These are phyloP conservation scores for Muschampia plurimacula DNA, from an alignment of 2,888 invertebrate species.

Conservation along the genomic window DNA sequence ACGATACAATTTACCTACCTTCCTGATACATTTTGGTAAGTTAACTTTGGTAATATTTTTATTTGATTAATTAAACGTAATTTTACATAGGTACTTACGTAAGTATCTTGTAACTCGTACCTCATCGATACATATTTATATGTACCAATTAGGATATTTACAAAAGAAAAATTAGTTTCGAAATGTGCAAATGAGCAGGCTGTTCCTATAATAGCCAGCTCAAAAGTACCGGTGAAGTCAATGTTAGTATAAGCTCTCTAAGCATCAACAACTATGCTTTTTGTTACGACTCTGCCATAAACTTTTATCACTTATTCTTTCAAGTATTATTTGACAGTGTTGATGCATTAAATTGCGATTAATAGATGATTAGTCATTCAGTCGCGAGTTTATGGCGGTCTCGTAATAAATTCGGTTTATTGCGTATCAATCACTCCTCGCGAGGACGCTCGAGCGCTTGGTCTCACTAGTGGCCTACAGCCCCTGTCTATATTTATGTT, in stretches of 20 bases:
- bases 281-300: constrained; percentile 55
- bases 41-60: too few relatives aligned
- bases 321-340: constrained; percentile 79
- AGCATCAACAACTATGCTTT: constrained; percentile 12
- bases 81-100: too few relatives aligned
- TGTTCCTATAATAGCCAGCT: too few relatives aligned
- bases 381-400: constrained; percentile 72
- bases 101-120: too few relatives aligned
- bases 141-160: too few relatives aligned
- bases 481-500: background rate
- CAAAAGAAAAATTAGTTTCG: too few relatives aligned
- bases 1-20: too few relatives aligned
- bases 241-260: background rate
- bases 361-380: constrained; percentile 79
- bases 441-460: constrained; percentile 8
- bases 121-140: too few relatives aligned
- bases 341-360: constrained; percentile 80
- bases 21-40: too few relatives aligned
- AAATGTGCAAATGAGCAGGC: too few relatives aligned
- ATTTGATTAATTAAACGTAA: too few relatives aligned
- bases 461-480: background rate
- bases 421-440: constrained; percentile 71
- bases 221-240: background rate
- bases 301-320: constrained; percentile 75
- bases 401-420: constrained; percentile 79